Base-by-base conservation (phyloP, 1,140 invertebrate species). In the Orussus abietinus region DNA sequence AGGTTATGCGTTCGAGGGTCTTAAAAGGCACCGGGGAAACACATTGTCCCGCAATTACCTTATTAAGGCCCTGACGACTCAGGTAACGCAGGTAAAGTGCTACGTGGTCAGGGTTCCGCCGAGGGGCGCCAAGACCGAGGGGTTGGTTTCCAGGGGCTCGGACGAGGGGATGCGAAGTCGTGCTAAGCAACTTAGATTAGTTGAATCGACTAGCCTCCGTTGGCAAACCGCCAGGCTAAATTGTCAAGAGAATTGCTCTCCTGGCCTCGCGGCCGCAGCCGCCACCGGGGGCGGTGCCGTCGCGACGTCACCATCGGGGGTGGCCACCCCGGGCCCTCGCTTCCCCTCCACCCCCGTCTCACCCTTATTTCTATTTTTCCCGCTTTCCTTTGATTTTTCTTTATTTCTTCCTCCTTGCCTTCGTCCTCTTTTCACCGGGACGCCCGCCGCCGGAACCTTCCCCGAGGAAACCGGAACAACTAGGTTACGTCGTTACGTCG, bases 151-250 rank as follows among this genome's bases (percentile, higher is more conserved):
- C 5, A 14, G 14, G 14, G 5, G 33, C 29, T 20, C 20, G 21
- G 18, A 44, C 32, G 38, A 53, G 57, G 51, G 57, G 53, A 53
- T 61, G 49, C 53, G 51, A 64, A 68, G 59, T 68, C 57, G 62
- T 62, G 59, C 65, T 62, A 66, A 66, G 64, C 63, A 69, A 65
- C 64, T 72, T 67, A 64, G 60, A 72, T 70, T 70, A 69, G 63
- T 64, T 60, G 59, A 69, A 70, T 69, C 66, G 62, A 70, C 64
- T 66, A 58, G 62, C 57, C 57, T 59, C 45, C 41, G 47, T 58
- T 69, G 69, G 69, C 65, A 49, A 52, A 59, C 50, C 59, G 62
- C 69, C 66, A 69, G 63, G 47, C 57, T 62, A 69, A 72, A 69
- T 67, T 68, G 65, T 66, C 64, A 67, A 62, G 66, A 69, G 65